phyloP scores from a whole-genome alignment of 2,888 invertebrate species.

The Mesoligia furuncula region DNA sequence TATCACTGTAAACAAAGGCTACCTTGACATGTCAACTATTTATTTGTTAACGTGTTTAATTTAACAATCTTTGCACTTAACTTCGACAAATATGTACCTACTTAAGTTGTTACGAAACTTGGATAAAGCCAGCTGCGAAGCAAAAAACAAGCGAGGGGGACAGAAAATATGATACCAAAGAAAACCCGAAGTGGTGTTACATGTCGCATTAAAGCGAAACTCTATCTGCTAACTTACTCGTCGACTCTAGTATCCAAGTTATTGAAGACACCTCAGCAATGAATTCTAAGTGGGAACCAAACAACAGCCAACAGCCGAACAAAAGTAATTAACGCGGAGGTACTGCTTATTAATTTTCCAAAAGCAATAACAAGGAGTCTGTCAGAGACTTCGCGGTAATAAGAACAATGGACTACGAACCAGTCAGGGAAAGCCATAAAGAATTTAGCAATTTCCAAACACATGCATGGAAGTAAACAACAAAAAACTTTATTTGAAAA shows the following conservation, averaged over 20 bases:
- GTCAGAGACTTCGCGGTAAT: conserved; percentile 1
- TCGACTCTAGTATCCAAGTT: background rate
- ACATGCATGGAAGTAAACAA: conserved; percentile 26
- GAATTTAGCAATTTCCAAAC: conserved; percentile 11
- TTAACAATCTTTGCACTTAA: conserved; percentile 16
- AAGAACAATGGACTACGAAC: background rate
- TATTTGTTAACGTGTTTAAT: conserved; percentile 27
- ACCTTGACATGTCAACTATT: conserved; percentile 45
- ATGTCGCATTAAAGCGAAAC: conserved; percentile 45
- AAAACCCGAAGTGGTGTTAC: conserved; percentile 32
- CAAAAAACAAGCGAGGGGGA: conserved; percentile 18
- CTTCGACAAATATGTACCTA: conserved; percentile 15
- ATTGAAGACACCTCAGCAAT: conserved; percentile 9
- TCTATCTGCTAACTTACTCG: conserved; percentile 13
- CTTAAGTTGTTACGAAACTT: conserved; percentile 6
- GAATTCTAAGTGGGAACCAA: conserved; percentile 20
- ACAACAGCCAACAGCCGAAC: conserved; percentile 10
- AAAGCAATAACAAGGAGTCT: conserved; percentile 29
- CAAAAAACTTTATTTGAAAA: conserved; percentile 38
- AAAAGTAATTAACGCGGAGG: conserved; percentile 27
- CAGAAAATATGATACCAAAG: conserved; percentile 50
- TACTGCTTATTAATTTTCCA: conserved; percentile 29
- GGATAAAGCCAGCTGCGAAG: background rate
- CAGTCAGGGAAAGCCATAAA: background rate
- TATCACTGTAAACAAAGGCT: conserved; percentile 28